Conservation (phyloP, 1,140 invertebrate species). For the Propsilocerus akamusi region DNA sequence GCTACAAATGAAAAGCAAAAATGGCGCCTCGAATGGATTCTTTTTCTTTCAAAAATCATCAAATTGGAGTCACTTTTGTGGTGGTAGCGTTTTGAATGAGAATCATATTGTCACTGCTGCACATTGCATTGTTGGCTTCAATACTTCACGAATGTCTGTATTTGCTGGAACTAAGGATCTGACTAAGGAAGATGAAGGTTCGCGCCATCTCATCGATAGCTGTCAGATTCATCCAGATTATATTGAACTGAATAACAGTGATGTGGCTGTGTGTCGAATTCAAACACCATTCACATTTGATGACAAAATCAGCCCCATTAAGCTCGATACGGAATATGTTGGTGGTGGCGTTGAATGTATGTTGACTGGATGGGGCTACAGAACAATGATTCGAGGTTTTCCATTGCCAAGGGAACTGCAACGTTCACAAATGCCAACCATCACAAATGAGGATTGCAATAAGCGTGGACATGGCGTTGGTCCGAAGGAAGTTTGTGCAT, state of each 20-base stretch:
- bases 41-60: neutral
- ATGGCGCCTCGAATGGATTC: neutral
- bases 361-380: neutral
- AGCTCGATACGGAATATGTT: neutral
- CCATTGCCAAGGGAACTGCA: neutral
- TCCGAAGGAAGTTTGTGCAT: neutral
- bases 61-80: neutral
- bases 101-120: neutral
- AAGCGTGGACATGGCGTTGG: neutral
- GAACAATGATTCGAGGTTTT: neutral
- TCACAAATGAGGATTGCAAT: neutral
- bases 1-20: neutral
- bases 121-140: neutral
- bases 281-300: neutral
- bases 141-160: neutral
- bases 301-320: neutral
- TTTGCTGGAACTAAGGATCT: neutral
- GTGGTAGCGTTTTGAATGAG: neutral
- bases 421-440: neutral
- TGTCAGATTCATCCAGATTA: neutral
- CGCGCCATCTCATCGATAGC: neutral
- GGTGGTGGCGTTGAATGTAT: neutral
- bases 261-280: neutral
- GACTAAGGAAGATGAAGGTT: neutral
- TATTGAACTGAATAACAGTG: neutral